phyloP scores from a whole-genome alignment of 2,888 invertebrate species.

The Papilio protenor region DNA sequence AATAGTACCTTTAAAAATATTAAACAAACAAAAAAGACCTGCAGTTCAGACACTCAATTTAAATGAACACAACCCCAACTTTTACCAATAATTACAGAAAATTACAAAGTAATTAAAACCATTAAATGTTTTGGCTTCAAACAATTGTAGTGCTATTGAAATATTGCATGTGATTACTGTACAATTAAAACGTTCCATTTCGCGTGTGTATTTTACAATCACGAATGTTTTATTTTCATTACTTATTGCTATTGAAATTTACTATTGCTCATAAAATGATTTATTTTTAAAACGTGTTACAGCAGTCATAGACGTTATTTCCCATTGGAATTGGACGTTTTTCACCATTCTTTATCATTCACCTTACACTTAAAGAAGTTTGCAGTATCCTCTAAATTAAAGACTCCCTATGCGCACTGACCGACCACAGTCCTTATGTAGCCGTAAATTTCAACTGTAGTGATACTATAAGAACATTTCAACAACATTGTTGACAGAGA shows the following conservation, averaged over 20 bases:
- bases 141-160: slow-evolving; percentile 8
- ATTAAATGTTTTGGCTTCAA: background rate
- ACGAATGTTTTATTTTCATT: background rate
- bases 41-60: background rate
- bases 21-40: too few species aligned
- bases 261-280: background rate
- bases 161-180: background rate
- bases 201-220: background rate
- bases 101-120: slow-evolving; percentile 4
- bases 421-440: too few species aligned
- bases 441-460: too few species aligned
- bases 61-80: background rate
- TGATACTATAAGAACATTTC: too few species aligned
- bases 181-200: background rate
- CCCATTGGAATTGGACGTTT: too few species aligned
- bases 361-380: background rate
- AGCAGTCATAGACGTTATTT: too few species aligned
- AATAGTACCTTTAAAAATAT: background rate
- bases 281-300: background rate
- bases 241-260: background rate
- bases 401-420: background rate
- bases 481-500: background rate
- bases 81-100: background rate
- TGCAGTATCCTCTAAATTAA: background rate
- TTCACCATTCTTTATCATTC: background rate